phyloP scores from a whole-genome alignment of 37 sponge, comb jelly and placozoan species.

The Amphimedon queenslandica region DNA sequence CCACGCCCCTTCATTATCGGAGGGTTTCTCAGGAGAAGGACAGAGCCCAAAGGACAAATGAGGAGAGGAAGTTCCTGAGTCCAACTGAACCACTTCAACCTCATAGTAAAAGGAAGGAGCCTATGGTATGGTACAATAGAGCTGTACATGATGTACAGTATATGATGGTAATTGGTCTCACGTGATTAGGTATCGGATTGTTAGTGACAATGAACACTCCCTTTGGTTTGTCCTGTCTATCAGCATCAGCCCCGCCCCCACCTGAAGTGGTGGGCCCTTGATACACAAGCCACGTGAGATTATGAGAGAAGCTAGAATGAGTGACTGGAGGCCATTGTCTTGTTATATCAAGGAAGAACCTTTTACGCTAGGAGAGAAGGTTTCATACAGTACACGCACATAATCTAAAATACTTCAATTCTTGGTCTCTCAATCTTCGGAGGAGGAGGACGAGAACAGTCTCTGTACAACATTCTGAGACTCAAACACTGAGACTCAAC shows the following conservation, averaged over 20 bases:
- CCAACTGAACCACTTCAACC: constrained; percentile 66
- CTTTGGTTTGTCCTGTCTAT: constrained; percentile 20
- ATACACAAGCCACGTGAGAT: constrained; percentile 58
- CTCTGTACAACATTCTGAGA: constrained; percentile 94
- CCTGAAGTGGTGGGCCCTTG: constrained; percentile 40
- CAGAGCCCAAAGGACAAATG: constrained; percentile 72
- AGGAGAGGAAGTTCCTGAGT: constrained; percentile 36
- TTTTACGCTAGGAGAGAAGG: constrained; percentile 36
- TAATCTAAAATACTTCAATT: constrained; percentile 16
- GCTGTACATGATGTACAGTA: not conserved
- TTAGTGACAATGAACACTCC: constrained; percentile 66
- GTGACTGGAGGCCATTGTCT: constrained; percentile 63
- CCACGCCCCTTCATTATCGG: constrained; percentile 30
- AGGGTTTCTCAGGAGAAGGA: constrained; percentile 44
- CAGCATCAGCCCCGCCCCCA: constrained; percentile 4
- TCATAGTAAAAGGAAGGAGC: constrained; percentile 97
- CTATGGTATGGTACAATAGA: constrained; percentile 3
- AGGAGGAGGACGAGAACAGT: constrained; percentile 88
- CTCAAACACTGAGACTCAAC: constrained; percentile 73
- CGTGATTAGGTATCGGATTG: constrained; percentile 40
- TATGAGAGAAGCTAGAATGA: constrained; percentile 58
- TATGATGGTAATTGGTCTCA: too few relatives aligned
- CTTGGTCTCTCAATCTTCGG: constrained; percentile 50
- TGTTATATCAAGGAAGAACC: constrained; percentile 42
- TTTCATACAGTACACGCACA: not conserved